These are phyloP conservation scores for Carposina sasakii DNA, from an alignment of 1,140 invertebrate genomes.

Conservation along the genomic window DNA sequence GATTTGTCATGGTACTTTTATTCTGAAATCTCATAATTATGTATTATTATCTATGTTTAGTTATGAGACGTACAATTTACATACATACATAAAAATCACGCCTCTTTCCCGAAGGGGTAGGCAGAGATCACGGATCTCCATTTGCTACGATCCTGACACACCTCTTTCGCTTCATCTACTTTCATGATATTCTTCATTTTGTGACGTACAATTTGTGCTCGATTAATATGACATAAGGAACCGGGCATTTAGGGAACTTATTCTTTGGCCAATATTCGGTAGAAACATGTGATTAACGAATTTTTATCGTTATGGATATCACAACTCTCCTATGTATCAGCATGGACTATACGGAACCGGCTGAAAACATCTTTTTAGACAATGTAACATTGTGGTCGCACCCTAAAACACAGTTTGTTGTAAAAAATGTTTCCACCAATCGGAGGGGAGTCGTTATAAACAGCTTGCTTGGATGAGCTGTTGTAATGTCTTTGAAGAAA, in stretches of 20 bases:
- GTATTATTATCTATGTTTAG: too few species aligned
- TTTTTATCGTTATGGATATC: not conserved
- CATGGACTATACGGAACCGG: not conserved
- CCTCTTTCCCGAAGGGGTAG: too few species aligned
- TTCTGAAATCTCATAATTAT: too few species aligned
- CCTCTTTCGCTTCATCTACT: not conserved
- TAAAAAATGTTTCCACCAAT: constrained; percentile 24
- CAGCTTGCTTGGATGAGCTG: constrained; percentile 19
- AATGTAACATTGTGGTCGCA: constrained; percentile 28
- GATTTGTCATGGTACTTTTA: too few species aligned
- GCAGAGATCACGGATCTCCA: too few species aligned
- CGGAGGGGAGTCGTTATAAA: constrained; percentile 31
- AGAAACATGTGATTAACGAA: not conserved
- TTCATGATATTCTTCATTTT: too few species aligned
- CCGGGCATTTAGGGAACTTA: not conserved
- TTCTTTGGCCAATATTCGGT: not conserved
- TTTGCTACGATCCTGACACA: too few species aligned
- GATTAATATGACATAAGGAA: too few species aligned
- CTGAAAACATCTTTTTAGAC: constrained; percentile 19
- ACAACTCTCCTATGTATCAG: not conserved
- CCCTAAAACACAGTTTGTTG: constrained; percentile 20
- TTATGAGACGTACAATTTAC: too few species aligned
- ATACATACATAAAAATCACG: too few species aligned
- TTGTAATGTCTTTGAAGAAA: not conserved
- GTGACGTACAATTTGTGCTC: too few species aligned